Evolutionary conservation across 2,888 invertebrate genomes (phyloP).

Genomic region (Celastrina argiolus): DNA sequence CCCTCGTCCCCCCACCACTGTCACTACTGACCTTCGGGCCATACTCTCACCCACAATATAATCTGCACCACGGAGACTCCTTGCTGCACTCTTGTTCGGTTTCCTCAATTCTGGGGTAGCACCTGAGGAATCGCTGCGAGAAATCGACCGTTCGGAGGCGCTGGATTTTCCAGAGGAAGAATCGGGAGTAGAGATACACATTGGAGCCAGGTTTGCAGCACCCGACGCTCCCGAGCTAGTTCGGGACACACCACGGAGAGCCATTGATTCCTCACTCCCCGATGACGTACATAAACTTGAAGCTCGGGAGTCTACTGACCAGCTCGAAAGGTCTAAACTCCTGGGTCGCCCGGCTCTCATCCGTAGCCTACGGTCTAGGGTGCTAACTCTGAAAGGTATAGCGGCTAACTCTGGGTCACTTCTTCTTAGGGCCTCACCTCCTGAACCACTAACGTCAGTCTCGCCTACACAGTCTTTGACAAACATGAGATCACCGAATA

Average conservation of each 20-base stretch:
- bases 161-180: constrained; percentile 63
- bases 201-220: constrained; percentile 73
- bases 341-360: constrained; percentile 90
- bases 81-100: constrained; percentile 50
- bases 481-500: constrained; percentile 93
- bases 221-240: constrained; percentile 88
- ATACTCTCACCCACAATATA: constrained; percentile 64
- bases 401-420: constrained; percentile 92
- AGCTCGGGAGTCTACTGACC: constrained; percentile 91
- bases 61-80: constrained; percentile 64
- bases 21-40: constrained; percentile 86
- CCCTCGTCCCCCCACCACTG: constrained; percentile 92
- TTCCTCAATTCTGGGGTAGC: constrained; percentile 42
- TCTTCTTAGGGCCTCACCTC: constrained; percentile 85
- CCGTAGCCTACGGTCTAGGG: constrained; percentile 86
- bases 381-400: constrained; percentile 89
- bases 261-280: constrained; percentile 91
- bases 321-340: constrained; percentile 89
- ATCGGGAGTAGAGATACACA: constrained; percentile 69
- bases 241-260: constrained; percentile 83
- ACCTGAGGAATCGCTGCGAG: constrained; percentile 53
- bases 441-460: constrained; percentile 82
- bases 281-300: constrained; percentile 90
- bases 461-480: constrained; percentile 92
- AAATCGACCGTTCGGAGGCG: constrained; percentile 59